Conservation (phyloP, 2,888 invertebrate species). For the Drosophila silvestris region DNA sequence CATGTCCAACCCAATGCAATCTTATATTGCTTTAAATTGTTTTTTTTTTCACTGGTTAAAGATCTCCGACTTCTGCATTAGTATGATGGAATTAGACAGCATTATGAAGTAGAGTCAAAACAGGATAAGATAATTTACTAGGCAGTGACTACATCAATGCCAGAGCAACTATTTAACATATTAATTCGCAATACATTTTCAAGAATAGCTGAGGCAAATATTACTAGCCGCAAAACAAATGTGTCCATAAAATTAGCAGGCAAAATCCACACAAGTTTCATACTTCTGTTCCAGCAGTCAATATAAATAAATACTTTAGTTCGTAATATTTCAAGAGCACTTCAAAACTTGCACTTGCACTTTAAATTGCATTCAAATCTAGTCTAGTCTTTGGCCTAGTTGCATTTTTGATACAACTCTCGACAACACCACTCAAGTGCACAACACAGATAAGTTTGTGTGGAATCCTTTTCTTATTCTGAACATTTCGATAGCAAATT, state of each 20-base stretch:
- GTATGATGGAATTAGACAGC: neutral
- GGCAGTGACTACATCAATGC: conserved; percentile 5
- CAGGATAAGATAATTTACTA: neutral
- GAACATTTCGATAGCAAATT: neutral
- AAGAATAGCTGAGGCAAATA: neutral
- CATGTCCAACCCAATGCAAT: conserved; percentile 12
- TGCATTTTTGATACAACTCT: neutral
- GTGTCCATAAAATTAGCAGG: neutral
- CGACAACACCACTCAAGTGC: neutral
- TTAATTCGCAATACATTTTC: neutral
- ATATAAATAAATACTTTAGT: neutral
- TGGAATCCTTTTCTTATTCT: too few species aligned
- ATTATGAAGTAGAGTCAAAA: neutral
- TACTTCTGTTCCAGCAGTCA: too few species aligned
- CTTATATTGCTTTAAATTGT: conserved; percentile 22
- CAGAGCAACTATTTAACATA: conserved; percentile 2
- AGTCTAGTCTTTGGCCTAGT: neutral
- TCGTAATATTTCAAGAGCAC: neutral
- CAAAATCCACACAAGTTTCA: neutral
- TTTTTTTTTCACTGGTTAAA: conserved; percentile 23
- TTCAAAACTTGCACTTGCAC: neutral
- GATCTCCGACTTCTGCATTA: conserved; percentile 4
- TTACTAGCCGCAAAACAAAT: neutral
- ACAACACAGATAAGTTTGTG: neutral
- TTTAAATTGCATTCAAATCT: neutral